phyloP scores from a whole-genome alignment of 2,113 vertebrate species.

The Serinus canaria region DNA sequence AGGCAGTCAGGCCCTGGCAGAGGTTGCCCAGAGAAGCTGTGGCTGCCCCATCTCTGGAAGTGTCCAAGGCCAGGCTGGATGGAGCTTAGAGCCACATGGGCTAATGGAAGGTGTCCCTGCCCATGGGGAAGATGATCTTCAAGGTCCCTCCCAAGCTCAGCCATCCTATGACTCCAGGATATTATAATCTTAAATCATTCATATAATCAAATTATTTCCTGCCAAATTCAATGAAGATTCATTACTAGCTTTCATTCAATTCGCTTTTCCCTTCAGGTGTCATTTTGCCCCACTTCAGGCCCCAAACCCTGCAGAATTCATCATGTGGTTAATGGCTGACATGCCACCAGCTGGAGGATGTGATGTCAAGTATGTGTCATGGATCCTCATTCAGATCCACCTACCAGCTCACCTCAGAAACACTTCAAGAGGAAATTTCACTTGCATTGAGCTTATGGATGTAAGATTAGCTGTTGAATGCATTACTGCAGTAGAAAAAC shows the following conservation, averaged over 20 bases:
- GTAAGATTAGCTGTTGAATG: background rate
- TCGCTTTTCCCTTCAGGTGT: background rate
- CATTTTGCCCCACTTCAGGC: background rate
- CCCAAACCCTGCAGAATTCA: background rate
- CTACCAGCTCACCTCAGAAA: background rate
- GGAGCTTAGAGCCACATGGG: fast-evolving
- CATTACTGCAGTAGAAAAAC: background rate
- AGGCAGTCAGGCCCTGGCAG: background rate
- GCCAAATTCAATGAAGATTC: background rate
- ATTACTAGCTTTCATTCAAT: background rate
- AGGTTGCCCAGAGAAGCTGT: background rate
- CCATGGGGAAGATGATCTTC: too few species aligned
- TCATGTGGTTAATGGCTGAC: background rate
- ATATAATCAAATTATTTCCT: background rate
- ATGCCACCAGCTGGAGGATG: background rate
- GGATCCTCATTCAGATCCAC: background rate
- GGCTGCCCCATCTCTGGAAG: background rate
- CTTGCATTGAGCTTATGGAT: background rate
- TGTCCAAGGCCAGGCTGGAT: fast-evolving
- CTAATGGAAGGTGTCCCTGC: fast-evolving
- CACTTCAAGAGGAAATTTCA: background rate
- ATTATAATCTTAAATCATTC: background rate
- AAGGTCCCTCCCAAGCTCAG: background rate
- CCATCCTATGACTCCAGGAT: background rate
- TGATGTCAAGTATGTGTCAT: background rate